Evolutionary conservation across 2,797 vertebrate genomes (phyloP).

Genomic region (Mus caroli): DNA sequence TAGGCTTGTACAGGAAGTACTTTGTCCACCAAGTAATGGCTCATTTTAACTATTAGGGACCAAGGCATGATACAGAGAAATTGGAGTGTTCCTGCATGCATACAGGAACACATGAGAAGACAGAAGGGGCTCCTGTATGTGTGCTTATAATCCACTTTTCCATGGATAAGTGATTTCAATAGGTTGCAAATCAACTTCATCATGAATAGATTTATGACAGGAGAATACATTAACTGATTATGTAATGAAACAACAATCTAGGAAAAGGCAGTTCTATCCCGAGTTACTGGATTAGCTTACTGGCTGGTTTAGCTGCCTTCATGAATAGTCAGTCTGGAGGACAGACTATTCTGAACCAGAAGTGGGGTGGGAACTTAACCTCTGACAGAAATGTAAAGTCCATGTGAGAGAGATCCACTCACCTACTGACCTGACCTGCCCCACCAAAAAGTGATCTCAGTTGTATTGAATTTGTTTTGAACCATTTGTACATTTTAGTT

Average conservation of each 20-base stretch:
- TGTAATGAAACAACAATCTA: conserved; percentile 23
- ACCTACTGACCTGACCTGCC: not conserved
- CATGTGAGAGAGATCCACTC: not conserved
- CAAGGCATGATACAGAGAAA: not conserved
- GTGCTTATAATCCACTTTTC: not conserved
- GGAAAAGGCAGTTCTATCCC: conserved; percentile 33
- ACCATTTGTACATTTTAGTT: conserved; percentile 13
- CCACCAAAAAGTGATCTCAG: conserved; percentile 9
- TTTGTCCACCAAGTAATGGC: not conserved
- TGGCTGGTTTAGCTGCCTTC: not conserved
- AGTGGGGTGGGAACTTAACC: not conserved
- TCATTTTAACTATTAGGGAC: conserved; percentile 17
- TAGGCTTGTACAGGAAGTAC: not conserved
- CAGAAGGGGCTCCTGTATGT: conserved; percentile 36
- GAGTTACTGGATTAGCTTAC: conserved; percentile 9
- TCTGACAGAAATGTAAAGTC: conserved; percentile 38
- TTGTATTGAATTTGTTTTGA: conserved; percentile 11
- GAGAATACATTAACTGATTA: conserved; percentile 35
- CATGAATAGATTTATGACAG: not conserved
- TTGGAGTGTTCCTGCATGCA: conserved; percentile 35
- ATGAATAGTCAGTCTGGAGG: not conserved
- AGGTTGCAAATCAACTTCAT: conserved; percentile 23
- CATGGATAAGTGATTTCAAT: conserved; percentile 51
- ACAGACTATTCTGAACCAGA: not conserved
- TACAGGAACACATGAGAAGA: conserved; percentile 25